phyloP scores from a whole-genome alignment of 2,113 vertebrate species.

The Larimichthys polyactis region DNA sequence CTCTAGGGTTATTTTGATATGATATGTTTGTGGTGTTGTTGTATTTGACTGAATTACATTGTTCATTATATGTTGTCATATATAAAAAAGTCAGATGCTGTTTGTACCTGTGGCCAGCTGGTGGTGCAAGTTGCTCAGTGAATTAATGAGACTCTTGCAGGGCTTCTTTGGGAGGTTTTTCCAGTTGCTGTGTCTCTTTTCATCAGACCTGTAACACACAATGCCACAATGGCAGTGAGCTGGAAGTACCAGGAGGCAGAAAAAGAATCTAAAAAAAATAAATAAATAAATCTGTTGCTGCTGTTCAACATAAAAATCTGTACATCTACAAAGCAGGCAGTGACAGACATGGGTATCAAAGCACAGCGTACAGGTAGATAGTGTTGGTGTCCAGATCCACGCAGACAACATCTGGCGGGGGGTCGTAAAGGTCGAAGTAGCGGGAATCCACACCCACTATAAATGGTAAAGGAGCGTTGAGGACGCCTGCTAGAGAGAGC shows the following conservation, averaged over 20 bases:
- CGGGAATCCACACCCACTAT: constrained; percentile 98
- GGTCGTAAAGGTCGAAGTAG: constrained; percentile 98
- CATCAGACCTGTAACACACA: constrained; percentile 89
- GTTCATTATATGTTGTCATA: background rate
- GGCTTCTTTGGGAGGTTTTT: constrained; percentile 98
- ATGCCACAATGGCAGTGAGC: constrained; percentile 14
- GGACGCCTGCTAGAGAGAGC: constrained; percentile 93
- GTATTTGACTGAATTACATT: background rate
- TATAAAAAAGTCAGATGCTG: background rate
- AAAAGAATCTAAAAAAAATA: background rate
- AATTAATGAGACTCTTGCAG: constrained; percentile 90
- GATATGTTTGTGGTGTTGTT: background rate
- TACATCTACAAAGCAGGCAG: background rate
- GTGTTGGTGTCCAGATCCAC: constrained; percentile 99
- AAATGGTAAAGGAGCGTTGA: constrained; percentile 95
- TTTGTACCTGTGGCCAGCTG: constrained; percentile 90
- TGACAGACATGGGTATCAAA: background rate
- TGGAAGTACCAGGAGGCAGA: background rate
- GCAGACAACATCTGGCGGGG: constrained; percentile 96
- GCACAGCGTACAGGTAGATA: constrained; percentile 91
- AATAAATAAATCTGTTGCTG: background rate
- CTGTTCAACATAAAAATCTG: background rate
- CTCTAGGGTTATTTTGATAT: background rate
- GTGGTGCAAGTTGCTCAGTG: constrained; percentile 89
- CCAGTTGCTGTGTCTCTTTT: constrained; percentile 94